A percentile compares a stretch with the other conserved stretches of the same genome.
Evolutionary conservation across 1,140 invertebrate genomes (phyloP).

Genomic region (Apis mellifera): Amel_HAv3.1 CM009941.2:2696501-2697000

Average conservation of each 20-base stretch:
- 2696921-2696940: not conserved
- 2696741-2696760: not conserved
- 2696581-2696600: not conserved
- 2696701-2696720: conserved; percentile 40
- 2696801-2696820: conserved; percentile 11
- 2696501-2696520: conserved; percentile 5
- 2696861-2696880: conserved; percentile 29
- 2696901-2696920: not conserved
- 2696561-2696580: not conserved
- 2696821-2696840: not conserved
- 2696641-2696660: not conserved
- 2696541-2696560: not conserved
- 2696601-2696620: not conserved
- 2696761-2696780: conserved; percentile 3
- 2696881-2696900: conserved; percentile 17
- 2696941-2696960: not conserved
- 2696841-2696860: conserved; percentile 30
- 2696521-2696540: not conserved
- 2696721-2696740: conserved; percentile 16
- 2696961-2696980: not conserved
- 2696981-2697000: not conserved
- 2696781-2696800: conserved; percentile 38
- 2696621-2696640: not conserved
- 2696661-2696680: conserved; percentile 11
- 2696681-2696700: conserved; percentile 33